These are phyloP conservation scores for Apocheima hispidaria DNA, from an alignment of 2,888 invertebrate genomes.

Conservation along the genomic window DNA sequence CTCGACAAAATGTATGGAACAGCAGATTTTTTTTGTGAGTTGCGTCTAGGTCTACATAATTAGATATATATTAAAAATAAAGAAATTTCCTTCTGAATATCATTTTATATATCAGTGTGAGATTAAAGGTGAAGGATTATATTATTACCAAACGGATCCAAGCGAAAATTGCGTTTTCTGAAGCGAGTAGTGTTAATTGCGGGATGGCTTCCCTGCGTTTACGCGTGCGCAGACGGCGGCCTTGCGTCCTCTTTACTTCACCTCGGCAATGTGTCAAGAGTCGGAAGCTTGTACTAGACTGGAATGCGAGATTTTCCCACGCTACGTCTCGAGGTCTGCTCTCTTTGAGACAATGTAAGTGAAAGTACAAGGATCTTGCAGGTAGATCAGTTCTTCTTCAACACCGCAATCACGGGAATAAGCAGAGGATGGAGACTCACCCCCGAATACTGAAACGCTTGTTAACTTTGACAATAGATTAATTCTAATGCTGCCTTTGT, in stretches of 20 bases:
- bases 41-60: too few relatives aligned
- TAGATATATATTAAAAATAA: too few relatives aligned
- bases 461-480: too few relatives aligned
- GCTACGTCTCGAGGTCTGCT: background rate
- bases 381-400: background rate
- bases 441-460: too few relatives aligned
- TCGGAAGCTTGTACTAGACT: conserved; percentile 5
- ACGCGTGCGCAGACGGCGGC: conserved; percentile 25
- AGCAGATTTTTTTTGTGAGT: too few relatives aligned
- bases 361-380: conserved; percentile 4
- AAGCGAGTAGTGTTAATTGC: background rate
- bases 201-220: conserved; percentile 35
- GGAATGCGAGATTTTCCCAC: conserved; percentile 9
- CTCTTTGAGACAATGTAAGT: background rate
- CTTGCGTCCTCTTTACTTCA: conserved; percentile 24
- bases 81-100: too few relatives aligned
- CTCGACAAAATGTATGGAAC: too few relatives aligned
- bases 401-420: background rate
- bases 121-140: too few relatives aligned
- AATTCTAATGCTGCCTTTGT: too few relatives aligned
- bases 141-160: too few relatives aligned
- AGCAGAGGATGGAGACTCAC: too few relatives aligned
- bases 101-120: too few relatives aligned
- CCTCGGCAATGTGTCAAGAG: conserved; percentile 9
- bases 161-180: background rate